Evolutionary conservation across 1,140 invertebrate species (phyloP).

Genomic region (Popillia japonica): DNA sequence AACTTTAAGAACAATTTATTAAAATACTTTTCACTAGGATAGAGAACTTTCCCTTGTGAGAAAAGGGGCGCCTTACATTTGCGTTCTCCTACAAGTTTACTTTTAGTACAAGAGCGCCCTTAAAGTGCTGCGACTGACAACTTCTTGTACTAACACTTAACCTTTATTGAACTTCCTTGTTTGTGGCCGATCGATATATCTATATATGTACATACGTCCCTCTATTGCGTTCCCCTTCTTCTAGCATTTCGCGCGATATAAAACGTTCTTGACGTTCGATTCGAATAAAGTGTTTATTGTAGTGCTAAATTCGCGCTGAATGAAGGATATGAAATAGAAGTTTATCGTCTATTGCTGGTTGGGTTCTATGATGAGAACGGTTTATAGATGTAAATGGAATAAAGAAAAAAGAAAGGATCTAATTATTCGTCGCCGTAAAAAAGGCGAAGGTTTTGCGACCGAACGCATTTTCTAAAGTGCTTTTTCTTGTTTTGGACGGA

Average conservation of each 20-base stretch:
- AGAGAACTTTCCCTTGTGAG: neutral
- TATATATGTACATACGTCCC: neutral
- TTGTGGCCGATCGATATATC: slow-evolving; percentile 18
- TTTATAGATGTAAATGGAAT: neutral
- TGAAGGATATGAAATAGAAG: neutral
- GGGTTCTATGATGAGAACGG: neutral
- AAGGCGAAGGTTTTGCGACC: neutral
- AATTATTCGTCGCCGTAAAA: neutral
- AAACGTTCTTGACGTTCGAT: slow-evolving; percentile 17
- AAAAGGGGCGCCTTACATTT: neutral
- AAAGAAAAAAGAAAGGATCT: neutral
- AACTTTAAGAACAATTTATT: neutral
- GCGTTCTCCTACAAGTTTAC: neutral
- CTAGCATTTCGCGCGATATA: neutral
- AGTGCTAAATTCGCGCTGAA: neutral
- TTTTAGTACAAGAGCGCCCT: neutral
- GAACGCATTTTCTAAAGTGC: neutral
- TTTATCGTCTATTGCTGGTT: neutral
- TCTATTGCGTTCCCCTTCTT: neutral
- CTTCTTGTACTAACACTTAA: slow-evolving; percentile 34
- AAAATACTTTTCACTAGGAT: neutral
- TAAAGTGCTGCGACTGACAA: slow-evolving; percentile 27
- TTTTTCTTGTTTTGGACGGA: neutral
- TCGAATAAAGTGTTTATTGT: slow-evolving; percentile 6
- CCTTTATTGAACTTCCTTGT: slow-evolving; percentile 35